Evolutionary conservation across 2,113 vertebrate species (phyloP).

Genomic region (Semnopithecus entellus): DNA sequence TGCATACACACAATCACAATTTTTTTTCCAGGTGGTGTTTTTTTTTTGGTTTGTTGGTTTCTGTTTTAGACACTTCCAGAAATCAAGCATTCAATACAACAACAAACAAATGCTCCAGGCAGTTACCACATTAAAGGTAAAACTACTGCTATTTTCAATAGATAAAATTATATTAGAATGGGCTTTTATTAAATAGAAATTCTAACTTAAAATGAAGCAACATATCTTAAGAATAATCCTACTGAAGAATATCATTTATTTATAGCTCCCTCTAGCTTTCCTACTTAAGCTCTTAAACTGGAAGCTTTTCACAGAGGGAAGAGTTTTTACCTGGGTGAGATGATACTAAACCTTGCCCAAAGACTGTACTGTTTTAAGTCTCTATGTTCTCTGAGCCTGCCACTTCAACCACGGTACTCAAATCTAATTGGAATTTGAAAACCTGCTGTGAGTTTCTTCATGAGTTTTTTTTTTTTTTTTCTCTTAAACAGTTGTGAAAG

Average conservation of each 20-base stretch:
- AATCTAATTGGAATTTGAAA: constrained; percentile 56
- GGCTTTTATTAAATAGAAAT: neutral
- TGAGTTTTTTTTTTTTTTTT: neutral
- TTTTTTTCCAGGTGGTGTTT: neutral
- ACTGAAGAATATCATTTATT: neutral
- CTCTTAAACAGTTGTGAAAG: neutral
- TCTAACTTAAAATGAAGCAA: neutral
- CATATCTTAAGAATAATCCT: neutral
- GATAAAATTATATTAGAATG: neutral
- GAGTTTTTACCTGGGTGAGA: neutral
- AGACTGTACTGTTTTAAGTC: neutral
- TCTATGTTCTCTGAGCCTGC: neutral
- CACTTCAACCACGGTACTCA: constrained; percentile 47
- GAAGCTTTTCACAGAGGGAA: neutral
- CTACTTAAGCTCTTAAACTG: neutral
- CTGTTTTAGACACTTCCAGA: neutral
- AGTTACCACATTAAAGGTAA: neutral
- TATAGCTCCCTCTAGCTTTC: neutral
- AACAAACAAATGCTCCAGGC: neutral
- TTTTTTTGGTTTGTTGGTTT: neutral
- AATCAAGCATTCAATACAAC: neutral
- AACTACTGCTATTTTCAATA: neutral
- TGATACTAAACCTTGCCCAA: neutral
- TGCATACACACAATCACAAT: neutral
- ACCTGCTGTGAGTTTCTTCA: neutral